Evolutionary conservation across 2,113 vertebrate species (phyloP).

Genomic region (Peromyscus leucopus): DNA sequence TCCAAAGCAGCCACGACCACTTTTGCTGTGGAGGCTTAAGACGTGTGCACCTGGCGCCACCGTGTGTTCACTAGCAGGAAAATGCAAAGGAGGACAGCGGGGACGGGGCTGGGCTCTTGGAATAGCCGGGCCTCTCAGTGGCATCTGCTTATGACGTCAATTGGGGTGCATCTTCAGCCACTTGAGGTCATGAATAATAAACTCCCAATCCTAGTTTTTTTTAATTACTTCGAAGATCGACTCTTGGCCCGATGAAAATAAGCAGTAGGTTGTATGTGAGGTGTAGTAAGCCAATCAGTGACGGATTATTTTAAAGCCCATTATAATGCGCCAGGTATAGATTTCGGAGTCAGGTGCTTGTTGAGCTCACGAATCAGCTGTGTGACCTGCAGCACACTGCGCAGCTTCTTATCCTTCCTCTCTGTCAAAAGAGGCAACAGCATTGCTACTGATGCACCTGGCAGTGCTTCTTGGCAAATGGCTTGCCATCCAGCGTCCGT

Average conservation of each 20-base stretch:
- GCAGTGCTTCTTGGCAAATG: neutral
- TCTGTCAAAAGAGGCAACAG: neutral
- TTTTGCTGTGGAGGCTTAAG: neutral
- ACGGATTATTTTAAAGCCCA: neutral
- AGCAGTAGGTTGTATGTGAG: neutral
- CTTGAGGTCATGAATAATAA: neutral
- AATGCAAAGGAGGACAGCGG: neutral
- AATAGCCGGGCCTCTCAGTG: neutral
- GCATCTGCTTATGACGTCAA: neutral
- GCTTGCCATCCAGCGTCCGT: neutral
- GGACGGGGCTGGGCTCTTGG: neutral
- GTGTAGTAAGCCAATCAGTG: neutral
- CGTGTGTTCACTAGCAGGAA: conserved; percentile 68
- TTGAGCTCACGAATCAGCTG: neutral
- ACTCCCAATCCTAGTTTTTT: neutral
- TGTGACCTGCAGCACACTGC: neutral
- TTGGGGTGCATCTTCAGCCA: neutral
- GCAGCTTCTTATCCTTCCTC: neutral
- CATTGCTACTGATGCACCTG: neutral
- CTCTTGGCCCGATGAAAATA: neutral
- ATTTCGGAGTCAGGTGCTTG: neutral
- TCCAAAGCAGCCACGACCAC: neutral
- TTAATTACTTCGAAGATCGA: neutral
- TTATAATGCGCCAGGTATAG: neutral
- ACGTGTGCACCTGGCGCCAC: conserved; percentile 69